Percentiles rank a stretch among this genome's conserved stretches.
Conservation (phyloP, 1,140 invertebrate species). For the Portunus trituberculatus region DNA sequence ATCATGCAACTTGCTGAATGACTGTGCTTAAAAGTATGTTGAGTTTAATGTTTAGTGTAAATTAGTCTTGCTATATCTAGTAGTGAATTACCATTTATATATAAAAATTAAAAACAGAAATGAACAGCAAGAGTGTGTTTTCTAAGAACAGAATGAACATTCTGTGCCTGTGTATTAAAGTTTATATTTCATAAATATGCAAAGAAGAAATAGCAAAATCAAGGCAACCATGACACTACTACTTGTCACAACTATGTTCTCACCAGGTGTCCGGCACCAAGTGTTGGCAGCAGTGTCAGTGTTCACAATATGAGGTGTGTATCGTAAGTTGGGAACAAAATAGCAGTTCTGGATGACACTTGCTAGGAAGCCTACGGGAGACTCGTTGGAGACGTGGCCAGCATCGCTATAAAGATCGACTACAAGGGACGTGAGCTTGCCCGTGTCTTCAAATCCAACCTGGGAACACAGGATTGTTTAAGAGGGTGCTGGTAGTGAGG, state of each 20-base stretch:
- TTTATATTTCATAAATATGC: no score
- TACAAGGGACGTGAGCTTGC: conserved; percentile 71
- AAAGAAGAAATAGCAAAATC: no score
- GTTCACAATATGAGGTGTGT: conserved; percentile 57
- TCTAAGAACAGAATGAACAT: no score
- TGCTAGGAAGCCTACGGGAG: conserved; percentile 59
- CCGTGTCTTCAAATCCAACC: conserved; percentile 76
- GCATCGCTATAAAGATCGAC: conserved; percentile 61
- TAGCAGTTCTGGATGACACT: conserved; percentile 58
- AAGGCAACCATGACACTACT: no score
- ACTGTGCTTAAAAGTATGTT: no score
- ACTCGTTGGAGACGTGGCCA: conserved; percentile 61
- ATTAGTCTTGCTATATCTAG: no score
- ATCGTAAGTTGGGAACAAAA: conserved; percentile 41
- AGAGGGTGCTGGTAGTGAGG: neutral
- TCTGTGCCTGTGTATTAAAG: no score
- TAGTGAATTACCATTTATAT: no score
- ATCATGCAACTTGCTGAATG: no score
- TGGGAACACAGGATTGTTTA: neutral
- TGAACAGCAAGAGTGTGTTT: no score
- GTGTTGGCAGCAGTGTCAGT: conserved; percentile 78
- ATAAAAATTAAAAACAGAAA: no score
- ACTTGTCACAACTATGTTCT: neutral
- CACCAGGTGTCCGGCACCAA: conserved; percentile 78
- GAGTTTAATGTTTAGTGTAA: no score